Base-by-base conservation (phyloP, 2,888 invertebrate genomes). In the Entomobrya multifasciata region DNA sequence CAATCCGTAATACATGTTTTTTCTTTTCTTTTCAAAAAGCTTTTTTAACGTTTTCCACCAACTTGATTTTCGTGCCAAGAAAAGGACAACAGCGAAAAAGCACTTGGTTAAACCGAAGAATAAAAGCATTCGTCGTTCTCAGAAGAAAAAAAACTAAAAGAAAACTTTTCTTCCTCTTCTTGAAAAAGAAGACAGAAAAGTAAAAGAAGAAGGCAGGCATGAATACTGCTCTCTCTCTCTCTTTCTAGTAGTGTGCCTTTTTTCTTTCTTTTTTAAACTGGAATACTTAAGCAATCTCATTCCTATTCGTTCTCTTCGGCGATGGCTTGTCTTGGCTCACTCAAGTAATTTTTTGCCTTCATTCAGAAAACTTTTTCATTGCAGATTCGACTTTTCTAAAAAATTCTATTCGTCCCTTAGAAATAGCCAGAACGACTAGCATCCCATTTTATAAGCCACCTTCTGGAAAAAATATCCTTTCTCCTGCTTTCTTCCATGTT, bases 1-100 rank as follows among this genome's bases (percentile, higher is more conserved):
- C 72, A n/a, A 74, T 49, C n/a, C 49, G 72, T 72, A 49, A n/a
- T 49, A 22, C 27, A 17, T 30, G 30, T n/a, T 41, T 44, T 62
- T 30, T 62, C 62, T n/a, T n/a, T n/a, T n/a, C n/a, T n/a, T n/a
- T n/a, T 36, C 13, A 67, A 67, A 41, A 41, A 44, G 67, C 44
- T 36, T 52, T 36, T 76, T 81, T 70, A 41, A 44, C 70, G 55
- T 57, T 70, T 70, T 67, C 30, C 17, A 52, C 52, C 82, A 41
- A 44, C 49, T 57, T 81, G 70, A 81, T 57, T 81, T 52, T 44
- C 22, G 57, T 82, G 82, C 82, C 82, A 82, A 82, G 80, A 44
- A 67, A 82, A 82, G 74, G 67, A 67, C 67, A 79, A 62, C 65
- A 65, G 79, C 44, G n/a, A 52, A 70, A 30, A 55, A 80, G 60